Base-by-base conservation (phyloP, 37 sponge, comb jelly and placozoan genomes). In the Ephydatia muelleri region DNA sequence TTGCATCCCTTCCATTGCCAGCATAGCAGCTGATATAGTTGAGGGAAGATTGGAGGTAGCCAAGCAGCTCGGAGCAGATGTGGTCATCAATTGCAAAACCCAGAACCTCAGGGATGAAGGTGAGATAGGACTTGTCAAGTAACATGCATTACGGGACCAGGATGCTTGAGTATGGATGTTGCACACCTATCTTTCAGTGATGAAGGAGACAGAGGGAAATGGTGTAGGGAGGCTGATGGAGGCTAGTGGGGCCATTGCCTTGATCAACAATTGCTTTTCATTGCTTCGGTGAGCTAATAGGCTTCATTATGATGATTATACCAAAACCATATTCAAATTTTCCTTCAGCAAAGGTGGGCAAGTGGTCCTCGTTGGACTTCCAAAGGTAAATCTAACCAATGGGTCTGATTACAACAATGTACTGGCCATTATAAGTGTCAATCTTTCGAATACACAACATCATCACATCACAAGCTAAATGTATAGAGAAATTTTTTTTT, bases 181-280 rank as follows among this genome's bases (percentile, higher is more conserved):
- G n/a, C n/a, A 43, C 27, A 35, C 38, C 2, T 48, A 47, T 14
- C 2, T 9, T 88, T 3, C 79, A 95, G 95, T 96, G 81, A 85
- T 88, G 75, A 29, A 79, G 74, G 85, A 88, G 73, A 96, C 97
- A 79, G 84, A 70, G 72, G 92, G 92, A 8, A 78, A 93, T 91
- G 97, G 97, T 73, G 90, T 91, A 38, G 97, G 97, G 5, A 73
- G 94, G 32, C 68, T 96, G 31, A 65, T 96, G 9, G 97, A 96
- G 68, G 94, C 94, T 23, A 91, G 90, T 70, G 97, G 97, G 47
- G 82, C 82, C 38, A 31, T 90, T 16, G 37, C 84, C 9, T 77
- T 91, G 80, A 82, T 93, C 34, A 92, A 91, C 73, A 86, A 77
- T 38, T 95, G 83, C 79, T 95, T 95, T 79, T 76, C 86, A 0